Conservation (phyloP, 2,113 vertebrate genomes). For the Clarias gariepinus region DNA sequence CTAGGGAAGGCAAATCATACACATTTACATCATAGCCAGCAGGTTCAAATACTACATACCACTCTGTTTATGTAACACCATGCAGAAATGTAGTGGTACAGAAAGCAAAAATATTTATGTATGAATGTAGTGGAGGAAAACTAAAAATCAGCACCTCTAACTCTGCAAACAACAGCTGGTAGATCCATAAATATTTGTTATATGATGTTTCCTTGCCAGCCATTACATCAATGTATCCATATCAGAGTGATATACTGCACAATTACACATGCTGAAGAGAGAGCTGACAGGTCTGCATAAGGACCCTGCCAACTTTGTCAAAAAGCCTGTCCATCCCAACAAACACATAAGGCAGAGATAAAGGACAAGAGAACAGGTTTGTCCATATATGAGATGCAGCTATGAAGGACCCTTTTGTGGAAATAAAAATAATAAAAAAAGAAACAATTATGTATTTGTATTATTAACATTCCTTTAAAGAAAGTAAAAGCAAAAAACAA, state of each 20-base stretch:
- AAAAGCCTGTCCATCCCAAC: not conserved
- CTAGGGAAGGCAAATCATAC: too few relatives aligned
- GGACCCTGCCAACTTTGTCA: not conserved
- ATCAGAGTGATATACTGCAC: constrained; percentile 33
- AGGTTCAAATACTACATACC: too few relatives aligned
- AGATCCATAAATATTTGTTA: constrained; percentile 4
- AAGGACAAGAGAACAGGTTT: not conserved
- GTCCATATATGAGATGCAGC: not conserved
- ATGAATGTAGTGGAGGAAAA: too few relatives aligned
- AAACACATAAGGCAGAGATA: not conserved
- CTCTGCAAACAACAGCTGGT: not conserved
- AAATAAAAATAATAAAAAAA: not conserved
- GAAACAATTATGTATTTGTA: not conserved
- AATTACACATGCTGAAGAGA: constrained; percentile 16
- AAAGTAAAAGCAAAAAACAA: too few relatives aligned
- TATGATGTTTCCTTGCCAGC: not conserved
- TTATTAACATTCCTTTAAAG: not conserved
- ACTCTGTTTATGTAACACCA: too few relatives aligned
- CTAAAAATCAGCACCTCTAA: too few relatives aligned
- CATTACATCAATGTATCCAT: constrained; percentile 7
- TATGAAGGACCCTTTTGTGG: not conserved
- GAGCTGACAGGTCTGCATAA: constrained; percentile 17
- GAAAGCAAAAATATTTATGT: too few relatives aligned
- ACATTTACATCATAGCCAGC: too few relatives aligned
- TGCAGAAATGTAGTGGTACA: too few relatives aligned